Evolutionary conservation across 2,797 vertebrate genomes (phyloP).

Genomic region (Bryconaethiops microstoma): DNA sequence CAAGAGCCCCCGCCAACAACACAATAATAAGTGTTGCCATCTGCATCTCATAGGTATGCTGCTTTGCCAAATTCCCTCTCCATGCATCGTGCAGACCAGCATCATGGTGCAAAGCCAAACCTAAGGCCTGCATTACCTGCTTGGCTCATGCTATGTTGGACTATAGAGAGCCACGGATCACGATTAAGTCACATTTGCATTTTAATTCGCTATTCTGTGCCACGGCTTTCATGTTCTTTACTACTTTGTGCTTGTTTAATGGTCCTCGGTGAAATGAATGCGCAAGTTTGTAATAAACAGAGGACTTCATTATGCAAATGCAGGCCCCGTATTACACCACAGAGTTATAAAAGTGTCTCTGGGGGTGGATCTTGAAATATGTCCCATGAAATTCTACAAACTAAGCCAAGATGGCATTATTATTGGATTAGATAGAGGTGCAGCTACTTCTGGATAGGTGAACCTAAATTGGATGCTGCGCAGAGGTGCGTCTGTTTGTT

Average conservation of each 20-base stretch:
- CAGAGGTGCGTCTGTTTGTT: conserved; percentile 9
- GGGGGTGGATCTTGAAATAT: conserved; percentile 62
- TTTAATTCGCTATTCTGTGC: conserved; percentile 70
- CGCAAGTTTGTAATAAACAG: conserved; percentile 75
- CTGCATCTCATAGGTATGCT: conserved; percentile 60
- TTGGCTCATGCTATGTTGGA: conserved; percentile 61
- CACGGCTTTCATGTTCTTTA: conserved; percentile 63
- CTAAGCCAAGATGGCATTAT: conserved; percentile 52
- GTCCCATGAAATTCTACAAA: conserved; percentile 58
- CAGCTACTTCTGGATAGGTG: conserved; percentile 33
- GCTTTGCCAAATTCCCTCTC: conserved; percentile 56
- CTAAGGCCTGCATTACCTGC: conserved; percentile 65
- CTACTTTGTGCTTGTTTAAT: conserved; percentile 77
- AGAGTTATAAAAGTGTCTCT: conserved; percentile 64
- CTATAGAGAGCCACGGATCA: conserved; percentile 63
- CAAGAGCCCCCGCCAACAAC: conserved; percentile 63
- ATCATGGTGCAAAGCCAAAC: conserved; percentile 49
- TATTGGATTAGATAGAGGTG: conserved; percentile 51
- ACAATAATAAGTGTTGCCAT: conserved; percentile 70
- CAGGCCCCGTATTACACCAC: conserved; percentile 56
- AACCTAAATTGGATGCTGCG: conserved; percentile 46
- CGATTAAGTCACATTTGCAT: conserved; percentile 74
- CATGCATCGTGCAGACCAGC: conserved; percentile 18
- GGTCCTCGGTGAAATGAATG: conserved; percentile 75
- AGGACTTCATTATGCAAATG: conserved; percentile 79